Base-by-base conservation (phyloP, 2,888 invertebrate genomes). In the Drosophila paucipuncta region DNA sequence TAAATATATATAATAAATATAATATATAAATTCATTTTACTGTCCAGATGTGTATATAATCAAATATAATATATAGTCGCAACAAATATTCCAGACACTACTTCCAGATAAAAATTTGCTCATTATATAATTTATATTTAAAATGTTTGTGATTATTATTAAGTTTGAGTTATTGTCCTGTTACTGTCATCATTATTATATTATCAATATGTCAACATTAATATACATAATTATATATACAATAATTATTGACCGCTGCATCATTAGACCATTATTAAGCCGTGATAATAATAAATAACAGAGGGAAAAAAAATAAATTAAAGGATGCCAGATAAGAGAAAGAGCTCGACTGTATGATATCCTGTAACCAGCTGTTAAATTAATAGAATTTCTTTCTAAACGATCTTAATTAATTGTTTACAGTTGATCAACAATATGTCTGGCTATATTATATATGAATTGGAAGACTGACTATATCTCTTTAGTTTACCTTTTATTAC, bases 41-140 rank as follows among this genome's bases (percentile, higher is more conserved):
- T 9, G 2, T 9, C 47, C 25, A 2, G 25, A 4, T 9, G 16
- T 25, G 47, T 25, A 25, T 9, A 4, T 25, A 25, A 47, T 4
- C 10, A 41, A 16, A 25, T 4, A 16, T 2, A 25, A 35, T 11
- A 50, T n/a, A 4, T 18, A 16, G 28, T 16, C 1, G 25, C 31
- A 65, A 43, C 69, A 67, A 77, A 64, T 57, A 3, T 0, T 25
- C 22, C 10, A 68, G 62, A 57, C 68, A 30, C 73, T 72, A 31
- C 10, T 43, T 43, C 1, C 22, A 43, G 22, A 22, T 11, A 22
- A 10, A 22, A 43, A 11, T 43, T 2, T 5, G 43, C 22, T 2
- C 11, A 1, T 10, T 10, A 22, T 22, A 43, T 5, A 9, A 47
- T 25, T 25, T 47, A 25, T 16, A 25, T 9, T 9, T 16, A 43